Evolutionary conservation across 2,797 vertebrate species (phyloP).

Genomic region (Gambusia yucatana): DNA sequence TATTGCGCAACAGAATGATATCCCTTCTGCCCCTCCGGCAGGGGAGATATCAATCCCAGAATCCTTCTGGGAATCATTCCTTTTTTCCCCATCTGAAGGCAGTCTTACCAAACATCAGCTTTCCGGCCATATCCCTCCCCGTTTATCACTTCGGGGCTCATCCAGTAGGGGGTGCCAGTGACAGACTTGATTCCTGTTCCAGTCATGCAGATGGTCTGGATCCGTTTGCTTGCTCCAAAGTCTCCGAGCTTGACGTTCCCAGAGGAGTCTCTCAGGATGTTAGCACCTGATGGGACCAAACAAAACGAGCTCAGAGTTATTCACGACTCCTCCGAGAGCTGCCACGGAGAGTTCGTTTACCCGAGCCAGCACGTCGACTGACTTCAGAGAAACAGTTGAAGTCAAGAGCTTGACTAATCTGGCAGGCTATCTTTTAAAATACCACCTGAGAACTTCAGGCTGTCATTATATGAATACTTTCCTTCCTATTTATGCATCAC

Average conservation of each 20-base stretch:
- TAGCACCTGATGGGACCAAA: slow-evolving; percentile 84
- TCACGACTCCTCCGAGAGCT: slow-evolving; percentile 34
- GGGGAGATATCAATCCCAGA: no score
- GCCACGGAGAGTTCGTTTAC: slow-evolving; percentile 13
- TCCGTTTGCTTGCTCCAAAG: slow-evolving; percentile 93
- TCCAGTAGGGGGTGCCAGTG: slow-evolving; percentile 95
- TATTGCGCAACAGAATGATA: background rate
- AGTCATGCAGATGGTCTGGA: slow-evolving; percentile 95
- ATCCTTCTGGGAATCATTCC: slow-evolving; percentile 14
- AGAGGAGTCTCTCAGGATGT: slow-evolving; percentile 91
- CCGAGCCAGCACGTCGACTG: slow-evolving; percentile 10
- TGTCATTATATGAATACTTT: slow-evolving; percentile 8
- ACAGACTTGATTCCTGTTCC: slow-evolving; percentile 94
- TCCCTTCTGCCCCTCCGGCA: background rate
- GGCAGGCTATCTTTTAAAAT: slow-evolving; percentile 22
- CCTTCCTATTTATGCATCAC: slow-evolving; percentile 8
- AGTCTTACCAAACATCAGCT: slow-evolving; percentile 90
- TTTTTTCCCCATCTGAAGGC: slow-evolving; percentile 14
- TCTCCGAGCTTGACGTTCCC: slow-evolving; percentile 95
- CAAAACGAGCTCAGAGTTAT: slow-evolving; percentile 37
- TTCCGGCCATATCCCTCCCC: slow-evolving; percentile 93
- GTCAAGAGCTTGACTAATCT: slow-evolving; percentile 8
- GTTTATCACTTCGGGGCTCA: slow-evolving; percentile 94
- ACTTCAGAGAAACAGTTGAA: slow-evolving; percentile 19
- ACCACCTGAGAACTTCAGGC: background rate